Conservation (phyloP, 2,888 invertebrate genomes). For the Blastobasis lacticolella region DNA sequence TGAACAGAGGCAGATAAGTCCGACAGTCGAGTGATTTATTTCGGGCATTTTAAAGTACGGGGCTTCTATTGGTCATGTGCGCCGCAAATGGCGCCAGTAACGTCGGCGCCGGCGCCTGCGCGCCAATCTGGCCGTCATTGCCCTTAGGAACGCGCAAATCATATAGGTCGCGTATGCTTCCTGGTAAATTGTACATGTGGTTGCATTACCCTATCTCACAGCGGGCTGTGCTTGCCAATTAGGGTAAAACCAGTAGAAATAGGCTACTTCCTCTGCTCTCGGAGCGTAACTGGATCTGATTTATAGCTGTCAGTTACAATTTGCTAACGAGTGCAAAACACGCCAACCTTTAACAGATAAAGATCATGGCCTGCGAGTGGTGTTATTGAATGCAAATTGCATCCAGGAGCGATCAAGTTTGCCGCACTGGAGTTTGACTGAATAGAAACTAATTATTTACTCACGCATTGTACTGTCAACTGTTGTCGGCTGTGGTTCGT, state of each 20-base stretch:
- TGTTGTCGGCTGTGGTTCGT: conserved; percentile 18
- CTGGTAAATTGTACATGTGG: conserved; percentile 19
- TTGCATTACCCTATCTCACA: conserved; percentile 6
- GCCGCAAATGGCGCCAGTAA: conserved; percentile 62
- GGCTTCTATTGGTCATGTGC: conserved; percentile 59
- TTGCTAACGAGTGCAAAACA: conserved; percentile 62
- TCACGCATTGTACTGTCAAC: conserved; percentile 53
- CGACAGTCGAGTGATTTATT: conserved; percentile 55
- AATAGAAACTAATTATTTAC: conserved; percentile 55
- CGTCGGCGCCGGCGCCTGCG: conserved; percentile 45
- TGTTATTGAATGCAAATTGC: conserved; percentile 63
- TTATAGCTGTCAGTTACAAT: conserved; percentile 59
- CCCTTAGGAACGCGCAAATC: not conserved
- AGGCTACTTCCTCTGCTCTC: conserved; percentile 25
- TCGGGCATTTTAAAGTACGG: conserved; percentile 34
- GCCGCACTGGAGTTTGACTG: conserved; percentile 30
- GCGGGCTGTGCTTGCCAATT: conserved; percentile 20
- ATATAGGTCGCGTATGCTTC: not conserved
- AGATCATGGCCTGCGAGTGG: conserved; percentile 44
- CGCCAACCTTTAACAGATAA: conserved; percentile 50
- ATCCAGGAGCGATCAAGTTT: conserved; percentile 29
- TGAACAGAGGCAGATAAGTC: conserved; percentile 34
- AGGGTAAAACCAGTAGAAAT: conserved; percentile 25
- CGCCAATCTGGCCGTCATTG: conserved; percentile 32
- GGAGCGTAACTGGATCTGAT: conserved; percentile 40